phyloP scores from a whole-genome alignment of 1,140 invertebrate species.

The Stegodyphus dumicola region DNA sequence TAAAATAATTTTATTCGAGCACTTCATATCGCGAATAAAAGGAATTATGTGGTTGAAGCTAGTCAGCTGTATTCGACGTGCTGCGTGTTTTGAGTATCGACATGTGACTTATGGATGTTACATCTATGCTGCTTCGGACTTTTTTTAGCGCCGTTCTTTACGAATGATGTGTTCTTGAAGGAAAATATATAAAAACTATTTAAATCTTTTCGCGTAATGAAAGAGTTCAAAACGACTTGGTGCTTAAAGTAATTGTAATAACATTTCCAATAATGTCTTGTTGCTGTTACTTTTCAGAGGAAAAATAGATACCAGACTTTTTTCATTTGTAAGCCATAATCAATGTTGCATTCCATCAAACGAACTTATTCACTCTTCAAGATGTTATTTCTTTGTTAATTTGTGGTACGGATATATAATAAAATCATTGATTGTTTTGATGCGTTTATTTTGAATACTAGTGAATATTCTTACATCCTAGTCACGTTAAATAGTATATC shows the following conservation, averaged over 20 bases:
- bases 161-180: not conserved
- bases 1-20: not conserved
- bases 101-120: not conserved
- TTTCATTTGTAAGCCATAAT: not conserved
- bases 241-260: not conserved
- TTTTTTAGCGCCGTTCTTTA: not conserved
- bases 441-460: not conserved
- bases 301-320: not conserved
- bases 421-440: no score
- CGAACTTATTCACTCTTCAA: not conserved
- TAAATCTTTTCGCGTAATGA: not conserved
- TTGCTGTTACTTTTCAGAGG: not conserved
- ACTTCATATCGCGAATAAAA: not conserved
- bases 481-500: not conserved
- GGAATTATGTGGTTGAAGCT: conserved; percentile 28
- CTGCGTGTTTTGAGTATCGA: not conserved
- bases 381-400: not conserved
- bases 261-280: not conserved
- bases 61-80: conserved; percentile 21
- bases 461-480: not conserved
- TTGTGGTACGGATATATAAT: not conserved
- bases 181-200: not conserved
- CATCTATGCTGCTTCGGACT: not conserved
- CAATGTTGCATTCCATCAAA: not conserved
- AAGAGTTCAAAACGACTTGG: not conserved